phyloP scores from a whole-genome alignment of 2,888 invertebrate species.

The Sesia bembeciformis region DNA sequence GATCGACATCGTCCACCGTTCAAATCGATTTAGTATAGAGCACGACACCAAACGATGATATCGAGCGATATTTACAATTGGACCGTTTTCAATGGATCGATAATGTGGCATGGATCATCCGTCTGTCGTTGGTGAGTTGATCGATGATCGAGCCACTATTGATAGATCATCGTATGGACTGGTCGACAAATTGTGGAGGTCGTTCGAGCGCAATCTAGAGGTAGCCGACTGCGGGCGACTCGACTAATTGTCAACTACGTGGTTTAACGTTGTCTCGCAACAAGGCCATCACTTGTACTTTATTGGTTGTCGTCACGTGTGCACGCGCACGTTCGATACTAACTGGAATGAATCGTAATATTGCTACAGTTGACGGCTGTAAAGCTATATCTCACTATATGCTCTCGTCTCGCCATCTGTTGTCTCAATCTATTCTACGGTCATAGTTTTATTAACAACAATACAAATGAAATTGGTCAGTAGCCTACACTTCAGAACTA shows the following conservation, averaged over 20 bases:
- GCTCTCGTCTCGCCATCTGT: not conserved
- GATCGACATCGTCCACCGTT: too few species aligned
- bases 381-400: slow-evolving; percentile 17
- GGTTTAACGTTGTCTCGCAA: slow-evolving; percentile 38
- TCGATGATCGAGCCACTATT: too few species aligned
- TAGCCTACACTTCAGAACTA: slow-evolving; percentile 45
- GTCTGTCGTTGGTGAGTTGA: too few species aligned
- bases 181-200: too few species aligned
- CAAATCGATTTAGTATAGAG: too few species aligned
- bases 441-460: slow-evolving; percentile 21
- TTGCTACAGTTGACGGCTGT: slow-evolving; percentile 38
- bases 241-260: slow-evolving; percentile 37
- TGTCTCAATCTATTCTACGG: slow-evolving; percentile 40
- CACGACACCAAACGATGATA: not conserved
- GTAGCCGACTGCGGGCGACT: slow-evolving; percentile 13
- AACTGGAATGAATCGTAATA: slow-evolving; percentile 53
- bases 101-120: too few species aligned
- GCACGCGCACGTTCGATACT: not conserved
- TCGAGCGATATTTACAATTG: not conserved
- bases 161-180: too few species aligned
- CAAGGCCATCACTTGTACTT: slow-evolving; percentile 69
- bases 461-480: slow-evolving; percentile 46
- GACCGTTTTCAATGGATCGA: too few species aligned
- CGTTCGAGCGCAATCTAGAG: too few species aligned
- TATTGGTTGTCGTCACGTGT: slow-evolving; percentile 22